Conservation (phyloP, 2,113 vertebrate genomes). For the Lates calcarifer region DNA sequence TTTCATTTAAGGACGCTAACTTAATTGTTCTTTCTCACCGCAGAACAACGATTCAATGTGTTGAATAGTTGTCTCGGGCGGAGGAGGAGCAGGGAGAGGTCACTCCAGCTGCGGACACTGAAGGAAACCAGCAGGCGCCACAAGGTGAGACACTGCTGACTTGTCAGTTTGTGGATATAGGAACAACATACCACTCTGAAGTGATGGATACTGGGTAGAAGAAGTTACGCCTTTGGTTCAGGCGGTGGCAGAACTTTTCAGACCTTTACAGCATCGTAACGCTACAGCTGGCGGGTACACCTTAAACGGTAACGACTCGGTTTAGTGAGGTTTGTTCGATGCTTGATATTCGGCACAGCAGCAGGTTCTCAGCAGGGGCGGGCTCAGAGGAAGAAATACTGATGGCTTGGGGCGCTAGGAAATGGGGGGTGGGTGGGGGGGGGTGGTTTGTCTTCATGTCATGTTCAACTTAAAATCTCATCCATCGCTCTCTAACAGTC, state of each 20-base stretch:
- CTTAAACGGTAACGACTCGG: neutral
- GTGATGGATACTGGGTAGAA: neutral
- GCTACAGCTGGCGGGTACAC: too few relatives aligned
- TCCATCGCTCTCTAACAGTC: too few relatives aligned
- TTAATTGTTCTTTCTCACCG: neutral
- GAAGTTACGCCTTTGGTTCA: neutral
- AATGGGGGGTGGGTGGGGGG: too few relatives aligned
- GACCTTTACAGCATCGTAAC: neutral
- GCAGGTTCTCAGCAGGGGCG: neutral
- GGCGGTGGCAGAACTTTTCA: neutral
- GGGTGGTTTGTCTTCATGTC: neutral
- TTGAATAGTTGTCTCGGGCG: neutral
- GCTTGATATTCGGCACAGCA: neutral
- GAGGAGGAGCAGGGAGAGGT: slow-evolving; percentile 14
- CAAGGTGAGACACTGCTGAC: neutral
- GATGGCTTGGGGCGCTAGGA: too few relatives aligned
- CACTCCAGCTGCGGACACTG: neutral
- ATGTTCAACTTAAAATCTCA: too few relatives aligned
- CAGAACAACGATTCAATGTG: slow-evolving; percentile 1
- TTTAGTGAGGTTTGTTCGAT: neutral
- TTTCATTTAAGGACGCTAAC: neutral
- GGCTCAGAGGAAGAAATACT: neutral
- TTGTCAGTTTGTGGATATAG: too few relatives aligned
- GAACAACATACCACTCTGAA: neutral
- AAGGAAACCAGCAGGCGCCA: neutral